phyloP scores from a whole-genome alignment of 2,797 vertebrate species.

The Thunnus albacares region DNA sequence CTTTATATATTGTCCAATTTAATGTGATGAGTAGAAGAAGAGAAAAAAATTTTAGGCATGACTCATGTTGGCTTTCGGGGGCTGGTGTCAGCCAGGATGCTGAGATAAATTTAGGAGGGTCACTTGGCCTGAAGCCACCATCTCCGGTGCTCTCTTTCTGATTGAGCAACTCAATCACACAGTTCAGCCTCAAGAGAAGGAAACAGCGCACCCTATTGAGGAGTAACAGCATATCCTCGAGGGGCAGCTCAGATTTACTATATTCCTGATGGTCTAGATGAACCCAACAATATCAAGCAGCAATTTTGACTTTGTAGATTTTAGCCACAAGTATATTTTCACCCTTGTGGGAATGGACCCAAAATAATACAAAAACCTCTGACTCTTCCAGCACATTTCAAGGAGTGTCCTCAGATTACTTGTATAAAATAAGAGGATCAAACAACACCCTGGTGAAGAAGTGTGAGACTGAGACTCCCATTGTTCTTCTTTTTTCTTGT shows the following conservation, averaged over 20 bases:
- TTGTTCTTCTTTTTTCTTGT: conserved; percentile 55
- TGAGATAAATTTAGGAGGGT: conserved; percentile 43
- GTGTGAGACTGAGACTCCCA: conserved; percentile 50
- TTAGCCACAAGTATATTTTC: not conserved
- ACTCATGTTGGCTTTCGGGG: conserved; percentile 55
- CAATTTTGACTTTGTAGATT: not conserved
- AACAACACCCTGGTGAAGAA: conserved; percentile 53
- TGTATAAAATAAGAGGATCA: conserved; percentile 56
- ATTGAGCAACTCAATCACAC: not conserved
- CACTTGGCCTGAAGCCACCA: conserved; percentile 10
- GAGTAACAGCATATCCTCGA: conserved; percentile 28
- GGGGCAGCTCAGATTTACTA: not conserved
- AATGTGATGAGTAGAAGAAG: conserved; percentile 61
- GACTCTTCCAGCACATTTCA: conserved; percentile 17
- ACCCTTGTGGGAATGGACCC: conserved; percentile 6
- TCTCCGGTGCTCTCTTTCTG: not conserved
- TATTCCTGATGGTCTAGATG: not conserved
- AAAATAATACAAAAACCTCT: conserved; percentile 11
- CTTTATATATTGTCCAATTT: conserved; percentile 63
- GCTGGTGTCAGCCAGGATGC: conserved; percentile 37
- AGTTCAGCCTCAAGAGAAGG: conserved; percentile 35
- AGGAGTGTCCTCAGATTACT: conserved; percentile 29
- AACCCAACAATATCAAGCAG: not conserved
- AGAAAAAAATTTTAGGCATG: conserved; percentile 64
- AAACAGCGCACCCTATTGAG: conserved; percentile 83